Percentiles rank a stretch among this genome's conserved stretches.
Conservation (phyloP, 1,140 invertebrate species). For the Trichomalopsis sarcophagae region DNA sequence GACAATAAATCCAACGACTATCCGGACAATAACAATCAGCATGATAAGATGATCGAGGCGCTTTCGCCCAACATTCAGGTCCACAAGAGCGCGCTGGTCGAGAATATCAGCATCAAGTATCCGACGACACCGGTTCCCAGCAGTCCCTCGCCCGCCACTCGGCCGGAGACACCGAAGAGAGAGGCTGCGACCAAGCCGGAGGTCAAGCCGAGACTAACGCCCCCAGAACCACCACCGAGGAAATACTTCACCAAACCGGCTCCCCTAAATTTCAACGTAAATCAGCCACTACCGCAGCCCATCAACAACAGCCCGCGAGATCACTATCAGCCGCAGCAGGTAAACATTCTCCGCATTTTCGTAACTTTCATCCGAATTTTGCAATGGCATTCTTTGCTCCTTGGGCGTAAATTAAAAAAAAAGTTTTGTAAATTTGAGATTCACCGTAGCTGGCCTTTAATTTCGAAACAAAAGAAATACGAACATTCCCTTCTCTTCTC, state of each 20-base stretch:
- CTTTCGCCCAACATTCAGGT: conserved; percentile 33
- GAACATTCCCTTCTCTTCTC: neutral
- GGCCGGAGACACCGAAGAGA: conserved; percentile 14
- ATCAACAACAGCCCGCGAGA: conserved; percentile 20
- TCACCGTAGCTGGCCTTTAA: neutral
- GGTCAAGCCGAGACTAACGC: conserved; percentile 63
- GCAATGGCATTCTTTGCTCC: neutral
- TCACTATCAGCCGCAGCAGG: conserved; percentile 29
- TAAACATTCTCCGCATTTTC: conserved; percentile 1
- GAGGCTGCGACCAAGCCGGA: conserved; percentile 59
- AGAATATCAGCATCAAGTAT: conserved; percentile 43
- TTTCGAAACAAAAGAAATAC: neutral
- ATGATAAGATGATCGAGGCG: conserved; percentile 27
- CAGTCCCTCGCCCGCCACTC: neutral
- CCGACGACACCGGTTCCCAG: neutral
- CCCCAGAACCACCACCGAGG: conserved; percentile 74
- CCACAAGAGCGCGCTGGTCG: conserved; percentile 33
- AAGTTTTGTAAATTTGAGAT: neutral
- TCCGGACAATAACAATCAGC: conserved; percentile 13
- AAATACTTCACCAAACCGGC: conserved; percentile 68
- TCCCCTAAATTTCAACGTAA: conserved; percentile 52
- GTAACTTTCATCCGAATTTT: neutral
- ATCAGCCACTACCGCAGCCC: conserved; percentile 19
- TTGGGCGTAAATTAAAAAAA: neutral
- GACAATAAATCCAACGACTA: conserved; percentile 19